Conservation (phyloP, 1,140 invertebrate genomes). For the Drosophila yakuba region DNA sequence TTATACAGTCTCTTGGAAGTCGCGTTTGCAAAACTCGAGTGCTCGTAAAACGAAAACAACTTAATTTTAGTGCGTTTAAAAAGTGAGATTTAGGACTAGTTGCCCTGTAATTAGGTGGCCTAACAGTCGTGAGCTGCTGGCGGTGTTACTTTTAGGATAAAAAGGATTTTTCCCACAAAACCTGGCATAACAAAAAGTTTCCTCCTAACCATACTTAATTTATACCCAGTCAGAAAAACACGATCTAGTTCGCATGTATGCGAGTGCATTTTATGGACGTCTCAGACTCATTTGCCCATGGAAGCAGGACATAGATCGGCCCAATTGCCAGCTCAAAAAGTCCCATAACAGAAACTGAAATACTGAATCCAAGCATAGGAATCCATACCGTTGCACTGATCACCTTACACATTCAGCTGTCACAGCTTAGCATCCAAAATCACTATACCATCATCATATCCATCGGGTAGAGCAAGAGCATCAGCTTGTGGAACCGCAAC, state of each 20-base stretch:
- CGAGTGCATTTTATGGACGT: conserved; percentile 71
- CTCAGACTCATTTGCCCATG: conserved; percentile 63
- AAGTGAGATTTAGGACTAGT: conserved; percentile 2
- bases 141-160: neutral
- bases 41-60: conserved; percentile 26
- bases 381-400: conserved; percentile 6
- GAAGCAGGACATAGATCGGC: conserved; percentile 63
- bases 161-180: neutral
- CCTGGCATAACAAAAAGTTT: conserved; percentile 38
- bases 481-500: conserved; percentile 83
- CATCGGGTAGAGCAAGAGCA: conserved; percentile 55
- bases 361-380: conserved; percentile 1
- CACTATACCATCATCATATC: conserved; percentile 31
- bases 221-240: conserved; percentile 17
- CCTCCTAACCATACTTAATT: no score
- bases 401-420: conserved; percentile 50
- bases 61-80: neutral
- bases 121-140: conserved; percentile 13
- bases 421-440: conserved; percentile 29
- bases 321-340: conserved; percentile 34
- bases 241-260: conserved; percentile 29
- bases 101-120: neutral
- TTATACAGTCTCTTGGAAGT: conserved; percentile 3
- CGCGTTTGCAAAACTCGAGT: conserved; percentile 7
- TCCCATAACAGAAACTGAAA: conserved; percentile 8